Base-by-base conservation (phyloP, 2,888 invertebrate genomes). In the Campoletis raptor region DNA sequence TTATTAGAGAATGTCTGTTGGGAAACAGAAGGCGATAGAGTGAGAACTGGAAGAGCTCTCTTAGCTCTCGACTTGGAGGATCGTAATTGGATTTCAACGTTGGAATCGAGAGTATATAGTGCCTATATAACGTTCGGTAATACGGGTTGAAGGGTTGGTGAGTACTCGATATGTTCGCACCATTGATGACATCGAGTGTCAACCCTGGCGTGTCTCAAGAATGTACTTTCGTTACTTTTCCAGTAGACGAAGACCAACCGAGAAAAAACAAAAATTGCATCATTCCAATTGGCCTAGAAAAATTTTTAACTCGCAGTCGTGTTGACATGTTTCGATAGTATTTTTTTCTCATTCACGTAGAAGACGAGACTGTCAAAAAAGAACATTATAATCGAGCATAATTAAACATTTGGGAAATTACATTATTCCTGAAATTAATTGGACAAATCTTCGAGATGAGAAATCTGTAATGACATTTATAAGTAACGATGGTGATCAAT, bases 11-110 rank as follows among this genome's bases (percentile, higher is more conserved):
- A 61, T 61, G 61, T 30, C 61, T 61, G 61, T 15, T 30, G 45
- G 45, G 24, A 45, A 69, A 69, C 42, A 45, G 69, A 69, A 84
- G 79, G 67, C 66, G 83, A 80, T 40, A 69, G 79, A 70, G 84
- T 21, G 67, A 30, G 61, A 61, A 74, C 52, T 30, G 18, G 85
- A 66, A 81, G 76, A 70, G 70, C 72, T 72, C 69, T 76, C 69
- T 67, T 74, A 76, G 73, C 72, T 73, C 82, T 76, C 82, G 48
- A 73, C 52, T 54, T 76, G 86, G 88, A 85, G 79, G 84, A 89
- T 88, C 88, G 84, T 88, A 88, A 89, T 89, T 89, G 89, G 89
- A 89, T 89, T 89, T 87, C 37, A 78, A 66, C 66, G 67, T 73
- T 67, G 48, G 76, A 77, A 85, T 85, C 70, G 85, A 79, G 67